phyloP scores from a whole-genome alignment of 2,888 invertebrate genomes.

The Dasysyrphus albostriatus region DNA sequence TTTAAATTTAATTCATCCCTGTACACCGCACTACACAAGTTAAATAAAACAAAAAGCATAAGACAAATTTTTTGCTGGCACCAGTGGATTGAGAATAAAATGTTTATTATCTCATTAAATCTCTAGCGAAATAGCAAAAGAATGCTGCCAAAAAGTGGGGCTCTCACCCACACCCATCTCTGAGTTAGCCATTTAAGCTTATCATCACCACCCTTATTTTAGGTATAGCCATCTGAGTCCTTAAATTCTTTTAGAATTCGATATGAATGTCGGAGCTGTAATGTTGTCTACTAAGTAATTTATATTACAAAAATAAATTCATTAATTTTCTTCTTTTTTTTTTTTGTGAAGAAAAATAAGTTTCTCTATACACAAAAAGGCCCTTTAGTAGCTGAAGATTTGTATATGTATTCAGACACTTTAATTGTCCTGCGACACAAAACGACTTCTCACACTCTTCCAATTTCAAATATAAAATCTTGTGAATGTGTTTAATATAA shows the following conservation, averaged over 20 bases:
- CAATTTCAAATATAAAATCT: not conserved
- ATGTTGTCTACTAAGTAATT: not conserved
- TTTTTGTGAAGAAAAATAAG: not conserved
- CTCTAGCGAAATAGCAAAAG: no score
- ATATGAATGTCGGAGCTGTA: not conserved
- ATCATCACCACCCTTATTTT: not conserved
- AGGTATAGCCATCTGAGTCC: not conserved
- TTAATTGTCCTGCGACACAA: conserved; percentile 8
- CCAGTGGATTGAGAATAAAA: no score
- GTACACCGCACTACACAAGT: no score
- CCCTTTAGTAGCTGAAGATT: not conserved
- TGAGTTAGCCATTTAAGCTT: no score
- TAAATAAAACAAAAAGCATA: no score
- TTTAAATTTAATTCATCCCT: no score
- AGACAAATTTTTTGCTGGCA: no score
- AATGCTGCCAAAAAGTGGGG: no score
- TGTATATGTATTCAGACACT: not conserved
- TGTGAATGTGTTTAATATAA: conserved; percentile 12
- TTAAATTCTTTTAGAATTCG: not conserved
- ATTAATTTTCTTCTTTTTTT: not conserved
- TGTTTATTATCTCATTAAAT: no score
- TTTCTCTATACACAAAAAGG: not conserved
- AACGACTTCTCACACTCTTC: not conserved
- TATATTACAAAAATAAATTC: not conserved
- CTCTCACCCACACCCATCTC: no score